These are phyloP conservation scores for Acestrorhynchus altus DNA, from an alignment of 2,797 vertebrate genomes.

Conservation along the genomic window DNA sequence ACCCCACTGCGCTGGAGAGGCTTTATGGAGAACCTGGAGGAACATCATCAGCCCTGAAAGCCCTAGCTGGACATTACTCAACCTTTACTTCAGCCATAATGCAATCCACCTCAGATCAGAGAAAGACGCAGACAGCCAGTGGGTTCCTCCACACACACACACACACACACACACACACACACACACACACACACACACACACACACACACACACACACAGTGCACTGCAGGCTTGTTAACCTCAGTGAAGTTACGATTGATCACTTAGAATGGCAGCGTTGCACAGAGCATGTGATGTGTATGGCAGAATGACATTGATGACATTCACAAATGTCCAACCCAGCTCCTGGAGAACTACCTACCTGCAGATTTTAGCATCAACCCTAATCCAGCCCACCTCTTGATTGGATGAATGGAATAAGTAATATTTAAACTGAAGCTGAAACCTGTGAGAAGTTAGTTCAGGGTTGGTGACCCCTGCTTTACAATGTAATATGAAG, in stretches of 20 bases:
- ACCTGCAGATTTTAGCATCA: no score
- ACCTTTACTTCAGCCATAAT: neutral
- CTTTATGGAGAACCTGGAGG: neutral
- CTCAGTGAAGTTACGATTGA: neutral
- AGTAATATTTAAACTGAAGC: no score
- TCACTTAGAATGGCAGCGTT: neutral
- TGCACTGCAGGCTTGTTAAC: neutral
- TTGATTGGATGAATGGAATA: no score
- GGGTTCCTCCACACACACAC: neutral
- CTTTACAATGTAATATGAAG: no score
- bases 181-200: neutral
- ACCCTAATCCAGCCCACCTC: no score
- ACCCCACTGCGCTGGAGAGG: conserved; percentile 4
- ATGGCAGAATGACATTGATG: no score
- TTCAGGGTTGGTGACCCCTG: no score
- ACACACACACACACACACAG: neutral
- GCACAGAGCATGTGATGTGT: no score
- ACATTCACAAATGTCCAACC: no score
- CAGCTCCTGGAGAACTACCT: no score
- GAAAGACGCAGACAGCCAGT: neutral
- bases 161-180: neutral
- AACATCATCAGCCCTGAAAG: conserved; percentile 8
- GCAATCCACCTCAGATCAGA: no score
- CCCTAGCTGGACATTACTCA: neutral
- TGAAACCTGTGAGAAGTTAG: no score